phyloP scores from a whole-genome alignment of 2,797 vertebrate species.

The Amniataba percoides region DNA sequence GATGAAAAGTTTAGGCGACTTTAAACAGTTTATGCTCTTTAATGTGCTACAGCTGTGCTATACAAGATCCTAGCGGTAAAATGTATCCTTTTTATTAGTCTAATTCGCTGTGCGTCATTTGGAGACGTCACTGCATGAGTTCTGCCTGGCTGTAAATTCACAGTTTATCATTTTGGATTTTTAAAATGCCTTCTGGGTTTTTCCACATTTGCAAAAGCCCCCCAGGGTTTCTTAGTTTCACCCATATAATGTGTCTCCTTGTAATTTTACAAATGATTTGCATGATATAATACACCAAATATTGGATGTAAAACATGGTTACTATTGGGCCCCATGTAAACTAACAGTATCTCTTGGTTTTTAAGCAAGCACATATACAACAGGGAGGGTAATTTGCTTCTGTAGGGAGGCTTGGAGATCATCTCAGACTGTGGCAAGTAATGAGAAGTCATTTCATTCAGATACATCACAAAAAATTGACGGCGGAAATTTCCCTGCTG shows the following conservation, averaged over 20 bases:
- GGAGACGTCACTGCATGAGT: neutral
- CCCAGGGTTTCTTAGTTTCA: neutral
- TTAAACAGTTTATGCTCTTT: conserved; percentile 6
- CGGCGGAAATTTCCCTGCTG: conserved; percentile 13
- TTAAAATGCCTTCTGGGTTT: neutral
- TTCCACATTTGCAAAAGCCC: neutral
- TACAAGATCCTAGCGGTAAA: neutral
- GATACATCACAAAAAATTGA: neutral
- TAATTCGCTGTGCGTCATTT: neutral
- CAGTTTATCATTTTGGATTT: neutral
- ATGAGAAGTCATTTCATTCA: conserved; percentile 6
- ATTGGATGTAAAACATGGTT: neutral
- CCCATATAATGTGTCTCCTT: neutral
- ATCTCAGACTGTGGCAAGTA: neutral
- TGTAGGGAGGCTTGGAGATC: neutral
- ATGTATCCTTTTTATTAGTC: conserved; percentile 10
- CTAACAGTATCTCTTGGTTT: neutral
- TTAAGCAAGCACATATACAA: conserved; percentile 2
- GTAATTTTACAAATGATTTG: neutral
- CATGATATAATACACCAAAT: neutral
- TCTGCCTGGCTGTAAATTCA: neutral
- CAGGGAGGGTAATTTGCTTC: conserved; percentile 6
- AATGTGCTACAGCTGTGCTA: conserved; percentile 4
- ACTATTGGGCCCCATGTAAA: neutral
- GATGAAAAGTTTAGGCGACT: conserved; percentile 19